Percentiles rank a stretch among this genome's conserved stretches.
Conservation (phyloP, 1,140 invertebrate species). For the Acromyrmex charruanus region DNA sequence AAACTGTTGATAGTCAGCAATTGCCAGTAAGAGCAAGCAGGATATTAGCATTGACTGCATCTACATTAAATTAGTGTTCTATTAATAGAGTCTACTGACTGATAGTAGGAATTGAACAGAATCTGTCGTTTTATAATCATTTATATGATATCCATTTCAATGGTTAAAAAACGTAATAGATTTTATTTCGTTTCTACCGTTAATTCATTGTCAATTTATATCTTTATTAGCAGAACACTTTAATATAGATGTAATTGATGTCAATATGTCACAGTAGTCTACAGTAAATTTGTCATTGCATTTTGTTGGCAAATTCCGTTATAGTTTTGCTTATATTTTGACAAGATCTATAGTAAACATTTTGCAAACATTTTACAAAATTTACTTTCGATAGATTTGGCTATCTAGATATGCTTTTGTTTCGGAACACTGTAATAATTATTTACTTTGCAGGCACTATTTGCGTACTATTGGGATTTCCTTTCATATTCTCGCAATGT, state of each 20-base stretch:
- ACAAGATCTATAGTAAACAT: not conserved
- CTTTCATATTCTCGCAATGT: slow-evolving; percentile 96
- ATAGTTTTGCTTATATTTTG: not conserved
- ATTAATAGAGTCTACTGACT: not conserved
- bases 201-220: not conserved
- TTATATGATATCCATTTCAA: not conserved
- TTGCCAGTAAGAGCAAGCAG: not conserved
- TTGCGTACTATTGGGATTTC: slow-evolving; percentile 93
- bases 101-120: not conserved
- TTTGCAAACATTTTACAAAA: not conserved
- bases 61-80: not conserved
- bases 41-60: not conserved
- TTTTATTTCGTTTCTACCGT: not conserved
- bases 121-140: not conserved
- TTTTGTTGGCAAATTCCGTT: not conserved
- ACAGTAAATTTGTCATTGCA: not conserved
- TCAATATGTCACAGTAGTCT: not conserved
- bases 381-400: not conserved
- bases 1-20: not conserved
- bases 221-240: not conserved
- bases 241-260: not conserved
- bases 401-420: not conserved
- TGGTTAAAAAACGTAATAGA: not conserved
- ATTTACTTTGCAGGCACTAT: slow-evolving; percentile 89
- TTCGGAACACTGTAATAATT: not conserved